Base-by-base conservation (phyloP, 30 jellyfish, hydroid and myxozoan species). In the Chironex yamaguchii region DNA sequence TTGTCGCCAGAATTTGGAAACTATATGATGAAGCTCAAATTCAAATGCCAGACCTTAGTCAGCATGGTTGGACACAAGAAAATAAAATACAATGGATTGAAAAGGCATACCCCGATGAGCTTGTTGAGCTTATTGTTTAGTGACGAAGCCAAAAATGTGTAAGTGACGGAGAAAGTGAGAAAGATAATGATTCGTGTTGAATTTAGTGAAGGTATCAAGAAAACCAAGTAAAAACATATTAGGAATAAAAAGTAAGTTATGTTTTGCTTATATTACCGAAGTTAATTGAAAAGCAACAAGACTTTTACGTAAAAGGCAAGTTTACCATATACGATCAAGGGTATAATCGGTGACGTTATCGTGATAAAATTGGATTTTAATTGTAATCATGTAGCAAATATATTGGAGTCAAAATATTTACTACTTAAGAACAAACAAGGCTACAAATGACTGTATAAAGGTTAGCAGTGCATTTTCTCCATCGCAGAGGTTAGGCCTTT, bases 1-100 rank as follows among this genome's bases (percentile, higher is more conserved):
- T 23, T 66, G 66, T 71, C 4, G 84, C 84, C 17, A 71, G 84
- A 33, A 71, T 71, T 26, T 28, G 79, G 84, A 71, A 71, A 17
- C 31, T 71, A 27, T 12, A 29, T 4, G 79, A 26, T 71, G 76
- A 33, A 71, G 62, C 71, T 11, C 75, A 20, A 36, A 36, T 71
- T 71, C 6, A 71, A 20, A 20, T 66, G 79, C 62, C 84, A 20
- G 77, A 33, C 79, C 84, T 71, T 26, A n/a, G 29, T 27, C 79
- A 33, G 32, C 31, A 71, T 71, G 75, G 84, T 6, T 71, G 84
- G 84, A 27, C 24, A 28, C 9, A 12, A 20, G 29, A 20, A n/a
- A 31, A 29, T 3, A 20, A 29, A 2, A 71, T 71, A 35, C 21
- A 71, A 71, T 71, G 84, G 84, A 71, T 71, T 36, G 79, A 26